Evolutionary conservation across 2,888 invertebrate species (phyloP), one percentile per base, ranked within the genome.

Genomic region (Phasia obesa): DNA sequence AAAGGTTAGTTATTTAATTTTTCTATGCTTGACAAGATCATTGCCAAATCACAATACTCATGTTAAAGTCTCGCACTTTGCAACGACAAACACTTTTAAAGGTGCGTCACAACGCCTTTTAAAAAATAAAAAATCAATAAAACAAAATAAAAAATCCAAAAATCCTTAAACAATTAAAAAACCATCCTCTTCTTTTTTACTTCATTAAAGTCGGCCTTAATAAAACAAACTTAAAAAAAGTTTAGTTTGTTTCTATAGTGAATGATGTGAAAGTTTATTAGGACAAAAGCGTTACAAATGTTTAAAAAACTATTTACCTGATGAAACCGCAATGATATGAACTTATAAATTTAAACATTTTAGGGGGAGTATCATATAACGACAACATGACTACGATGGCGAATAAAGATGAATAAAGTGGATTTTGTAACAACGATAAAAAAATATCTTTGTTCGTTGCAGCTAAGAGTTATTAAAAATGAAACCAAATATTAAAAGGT

Each of bases 191-290:
- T 25, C 1, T 13, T 53, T 0, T 17, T 0, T 25, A 2, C 3
- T 35, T 17, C n/a, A 9, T 35, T 9, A 13, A 17, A 23, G n/a
- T 4, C n/a, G 53, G 21, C 64, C 44, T 31, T 44, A 70, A 44
- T n/a, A 47, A 71, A 35, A 15, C 5, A 59, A 59, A 57, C 35
- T 49, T 31, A 23, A 65, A 65, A 17, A n/a, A 47, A 17, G 2
- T 47, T 47, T 19, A 47, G 4, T 51, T 59, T 19, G 17, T 38
- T 69, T 69, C 31, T 47, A 38, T 53, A n/a, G n/a, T 44, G 57
- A 71, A 74, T 65, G 80, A 84, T 80, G 85, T 85, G 85, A 84
- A 85, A 85, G 85, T 85, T 85, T 74, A 85, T 81, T 79, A 64
- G 85, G 81, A 84, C 84, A 85, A 83, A 84, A 85, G 78, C 84